These are phyloP conservation scores for Acanthacorydalis orientalis DNA, from an alignment of 2,888 invertebrate species.

Conservation along the genomic window DNA sequence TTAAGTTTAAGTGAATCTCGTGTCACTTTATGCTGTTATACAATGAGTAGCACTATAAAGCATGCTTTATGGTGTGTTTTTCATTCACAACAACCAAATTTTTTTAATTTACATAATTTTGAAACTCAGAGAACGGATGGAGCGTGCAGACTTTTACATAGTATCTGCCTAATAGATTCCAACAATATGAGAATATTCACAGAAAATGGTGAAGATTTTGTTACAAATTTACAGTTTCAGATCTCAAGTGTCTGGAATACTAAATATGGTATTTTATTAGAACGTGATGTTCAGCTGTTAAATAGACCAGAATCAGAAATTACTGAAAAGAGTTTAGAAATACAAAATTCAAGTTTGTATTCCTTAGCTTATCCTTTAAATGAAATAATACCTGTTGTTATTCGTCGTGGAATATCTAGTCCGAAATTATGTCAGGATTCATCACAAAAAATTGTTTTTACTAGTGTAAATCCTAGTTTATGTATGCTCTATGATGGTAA, in stretches of 20 bases:
- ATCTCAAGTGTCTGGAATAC: constrained; percentile 72
- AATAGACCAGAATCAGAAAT: no score
- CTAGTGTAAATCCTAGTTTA: constrained; percentile 60
- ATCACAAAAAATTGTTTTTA: constrained; percentile 50
- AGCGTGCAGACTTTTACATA: constrained; percentile 33
- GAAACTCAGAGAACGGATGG: constrained; percentile 24
- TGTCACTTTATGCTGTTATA: constrained; percentile 53
- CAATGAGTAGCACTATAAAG: constrained; percentile 64
- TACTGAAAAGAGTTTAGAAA: neutral
- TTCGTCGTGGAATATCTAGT: constrained; percentile 42
- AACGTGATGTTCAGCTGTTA: constrained; percentile 36
- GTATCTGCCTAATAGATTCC: constrained; percentile 57
- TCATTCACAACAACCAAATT: constrained; percentile 37
- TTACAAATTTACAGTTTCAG: constrained; percentile 62
- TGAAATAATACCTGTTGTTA: constrained; percentile 71
- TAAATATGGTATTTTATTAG: constrained; percentile 70
- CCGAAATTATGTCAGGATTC: constrained; percentile 45
- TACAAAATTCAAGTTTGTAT: constrained; percentile 52
- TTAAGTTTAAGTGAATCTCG: constrained; percentile 32
- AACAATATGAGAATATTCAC: constrained; percentile 64
- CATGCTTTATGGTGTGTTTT: constrained; percentile 62
- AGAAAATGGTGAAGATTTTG: constrained; percentile 65
- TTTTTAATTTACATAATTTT: constrained; percentile 29
- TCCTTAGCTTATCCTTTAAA: constrained; percentile 80
- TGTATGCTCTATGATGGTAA: constrained; percentile 66